Evolutionary conservation across 1,140 invertebrate genomes (phyloP).

Genomic region (Daktulosphaira vitifoliae): DNA sequence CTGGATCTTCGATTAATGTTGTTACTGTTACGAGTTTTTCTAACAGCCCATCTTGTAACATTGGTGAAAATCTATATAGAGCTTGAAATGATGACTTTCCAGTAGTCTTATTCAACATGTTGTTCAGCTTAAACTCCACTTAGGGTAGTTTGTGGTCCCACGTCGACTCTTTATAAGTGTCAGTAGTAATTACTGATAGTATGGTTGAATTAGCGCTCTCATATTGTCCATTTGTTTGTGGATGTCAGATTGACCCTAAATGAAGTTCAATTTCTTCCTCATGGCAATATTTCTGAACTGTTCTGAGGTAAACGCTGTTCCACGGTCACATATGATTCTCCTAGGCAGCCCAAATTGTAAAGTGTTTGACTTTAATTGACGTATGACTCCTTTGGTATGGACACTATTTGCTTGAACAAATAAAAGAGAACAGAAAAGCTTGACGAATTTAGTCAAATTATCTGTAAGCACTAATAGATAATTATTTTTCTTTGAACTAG

Average conservation of each 20-base stretch:
- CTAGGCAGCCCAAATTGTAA: background rate
- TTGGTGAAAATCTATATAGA: background rate
- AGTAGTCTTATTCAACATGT: background rate
- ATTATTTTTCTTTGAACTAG: background rate
- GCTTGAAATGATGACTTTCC: background rate
- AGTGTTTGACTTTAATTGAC: background rate
- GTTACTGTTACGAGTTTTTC: no score
- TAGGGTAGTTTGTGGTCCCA: background rate
- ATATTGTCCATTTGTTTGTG: constrained; percentile 12
- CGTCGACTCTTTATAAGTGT: background rate
- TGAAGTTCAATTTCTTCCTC: background rate
- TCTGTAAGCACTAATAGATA: constrained; percentile 1
- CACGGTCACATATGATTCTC: background rate
- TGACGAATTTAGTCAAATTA: constrained; percentile 23
- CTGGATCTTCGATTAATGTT: no score
- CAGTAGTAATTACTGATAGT: background rate
- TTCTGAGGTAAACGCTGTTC: background rate
- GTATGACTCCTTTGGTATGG: background rate
- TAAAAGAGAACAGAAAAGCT: no score
- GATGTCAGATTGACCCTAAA: background rate
- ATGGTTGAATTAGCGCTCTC: background rate
- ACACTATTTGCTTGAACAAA: background rate
- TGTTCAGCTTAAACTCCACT: background rate
- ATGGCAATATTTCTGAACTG: background rate
- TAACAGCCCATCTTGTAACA: background rate